phyloP scores from a whole-genome alignment of 2,888 invertebrate genomes.

The Tachina fera region DNA sequence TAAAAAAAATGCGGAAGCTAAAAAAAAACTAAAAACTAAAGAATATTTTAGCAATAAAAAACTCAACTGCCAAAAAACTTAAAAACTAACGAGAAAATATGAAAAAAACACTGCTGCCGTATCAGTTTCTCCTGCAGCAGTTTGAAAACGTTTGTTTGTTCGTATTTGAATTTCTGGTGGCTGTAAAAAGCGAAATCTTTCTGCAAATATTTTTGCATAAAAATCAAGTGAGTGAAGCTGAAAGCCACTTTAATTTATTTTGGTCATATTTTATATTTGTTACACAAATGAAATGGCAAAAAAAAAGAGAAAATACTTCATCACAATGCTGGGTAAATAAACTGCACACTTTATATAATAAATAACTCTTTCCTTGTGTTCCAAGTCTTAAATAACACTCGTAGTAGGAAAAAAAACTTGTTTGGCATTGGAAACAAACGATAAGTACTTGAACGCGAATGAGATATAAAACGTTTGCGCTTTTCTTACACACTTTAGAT shows the following conservation, averaged over 20 bases:
- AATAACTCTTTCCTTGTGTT: slow-evolving; percentile 17
- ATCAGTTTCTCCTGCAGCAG: slow-evolving; percentile 22
- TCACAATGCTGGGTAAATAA: slow-evolving; percentile 27
- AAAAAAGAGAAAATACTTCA: slow-evolving; percentile 16
- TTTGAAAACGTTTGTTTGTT: neutral
- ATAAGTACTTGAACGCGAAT: neutral
- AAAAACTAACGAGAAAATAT: slow-evolving; percentile 12
- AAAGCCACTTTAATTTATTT: slow-evolving; percentile 49
- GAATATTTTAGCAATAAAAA: slow-evolving; percentile 33
- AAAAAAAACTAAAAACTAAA: neutral
- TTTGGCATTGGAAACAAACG: neutral
- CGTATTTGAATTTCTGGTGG: slow-evolving; percentile 9
- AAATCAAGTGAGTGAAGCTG: slow-evolving; percentile 38
- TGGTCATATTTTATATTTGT: slow-evolving; percentile 50
- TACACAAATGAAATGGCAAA: slow-evolving; percentile 16
- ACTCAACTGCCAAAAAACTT: slow-evolving; percentile 22
- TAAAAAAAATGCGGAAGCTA: neutral
- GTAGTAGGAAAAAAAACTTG: neutral
- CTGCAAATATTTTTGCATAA: slow-evolving; percentile 50
- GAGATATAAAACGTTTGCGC: neutral
- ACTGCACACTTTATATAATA: slow-evolving; percentile 60
- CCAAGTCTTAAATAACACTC: too few relatives aligned
- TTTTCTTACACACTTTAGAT: neutral
- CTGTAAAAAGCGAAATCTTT: slow-evolving; percentile 13
- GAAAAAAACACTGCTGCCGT: neutral